A percentile compares a stretch with the other conserved stretches of the same genome.
Evolutionary conservation across 2,797 vertebrate species (phyloP).

Genomic region (Intellagama lesueurii): DNA sequence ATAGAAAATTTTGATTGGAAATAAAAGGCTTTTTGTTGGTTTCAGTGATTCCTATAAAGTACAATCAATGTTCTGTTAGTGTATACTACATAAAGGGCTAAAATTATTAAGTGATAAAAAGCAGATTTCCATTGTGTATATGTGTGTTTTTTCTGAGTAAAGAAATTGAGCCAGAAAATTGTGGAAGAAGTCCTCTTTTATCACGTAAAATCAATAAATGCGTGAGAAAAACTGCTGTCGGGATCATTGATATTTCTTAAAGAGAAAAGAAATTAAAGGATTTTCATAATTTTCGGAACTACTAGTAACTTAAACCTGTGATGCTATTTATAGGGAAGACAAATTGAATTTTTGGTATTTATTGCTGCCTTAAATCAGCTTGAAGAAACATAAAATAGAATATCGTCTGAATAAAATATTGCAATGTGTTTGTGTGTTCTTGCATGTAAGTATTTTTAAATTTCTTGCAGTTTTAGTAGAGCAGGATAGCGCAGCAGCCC

Average conservation of each 20-base stretch:
- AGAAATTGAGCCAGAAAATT: not conserved
- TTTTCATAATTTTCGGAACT: not conserved
- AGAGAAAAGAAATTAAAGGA: not conserved
- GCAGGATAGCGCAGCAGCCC: slow-evolving; percentile 93
- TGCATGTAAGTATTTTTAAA: slow-evolving; percentile 11
- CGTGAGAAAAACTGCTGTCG: not conserved
- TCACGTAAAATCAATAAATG: not conserved
- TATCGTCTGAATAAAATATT: not conserved
- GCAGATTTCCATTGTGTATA: not conserved
- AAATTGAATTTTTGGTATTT: not conserved
- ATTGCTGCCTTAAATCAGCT: not conserved
- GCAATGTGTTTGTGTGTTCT: not conserved
- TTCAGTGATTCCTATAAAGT: too few relatives aligned
- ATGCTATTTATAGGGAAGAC: not conserved
- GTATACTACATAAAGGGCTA: not conserved
- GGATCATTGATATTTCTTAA: not conserved
- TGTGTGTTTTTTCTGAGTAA: not conserved
- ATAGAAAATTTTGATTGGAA: too few relatives aligned
- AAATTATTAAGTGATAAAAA: not conserved
- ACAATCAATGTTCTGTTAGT: not conserved
- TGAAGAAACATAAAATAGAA: not conserved
- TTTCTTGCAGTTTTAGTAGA: slow-evolving; percentile 85
- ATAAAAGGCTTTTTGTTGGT: too few relatives aligned
- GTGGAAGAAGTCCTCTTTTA: not conserved
- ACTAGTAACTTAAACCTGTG: not conserved